These are phyloP conservation scores for Sarcophaga carnaria DNA, from an alignment of 2,888 invertebrate genomes.

Conservation along the genomic window DNA sequence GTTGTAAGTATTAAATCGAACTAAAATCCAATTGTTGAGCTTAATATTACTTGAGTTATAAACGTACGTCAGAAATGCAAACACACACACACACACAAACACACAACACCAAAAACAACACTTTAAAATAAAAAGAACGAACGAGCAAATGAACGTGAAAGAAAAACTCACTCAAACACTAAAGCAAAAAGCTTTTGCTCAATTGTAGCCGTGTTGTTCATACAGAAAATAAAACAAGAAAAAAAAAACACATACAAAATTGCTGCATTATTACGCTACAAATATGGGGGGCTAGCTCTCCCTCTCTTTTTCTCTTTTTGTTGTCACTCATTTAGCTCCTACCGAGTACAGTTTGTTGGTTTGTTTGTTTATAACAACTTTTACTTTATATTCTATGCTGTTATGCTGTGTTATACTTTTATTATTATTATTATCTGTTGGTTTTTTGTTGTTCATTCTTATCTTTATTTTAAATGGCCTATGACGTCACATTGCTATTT, in stretches of 20 bases:
- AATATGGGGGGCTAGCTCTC: neutral
- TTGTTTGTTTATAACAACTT: slow-evolving; percentile 47
- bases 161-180: slow-evolving; percentile 4
- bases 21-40: slow-evolving; percentile 68
- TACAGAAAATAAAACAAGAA: too few relatives aligned
- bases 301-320: neutral
- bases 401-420: slow-evolving; percentile 9
- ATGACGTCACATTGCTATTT: slow-evolving; percentile 52
- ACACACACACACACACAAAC: slow-evolving; percentile 21
- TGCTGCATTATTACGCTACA: neutral
- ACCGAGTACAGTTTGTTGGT: slow-evolving; percentile 30
- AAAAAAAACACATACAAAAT: neutral
- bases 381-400: slow-evolving; percentile 55
- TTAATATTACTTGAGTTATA: slow-evolving; percentile 61
- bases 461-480: slow-evolving; percentile 20
- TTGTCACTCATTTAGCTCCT: neutral
- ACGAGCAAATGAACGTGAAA: neutral
- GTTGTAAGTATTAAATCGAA: slow-evolving; percentile 69
- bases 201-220: neutral
- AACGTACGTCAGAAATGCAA: slow-evolving; percentile 39
- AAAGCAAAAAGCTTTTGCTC: neutral
- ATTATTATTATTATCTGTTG: neutral
- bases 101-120: slow-evolving; percentile 7
- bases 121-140: slow-evolving; percentile 22
- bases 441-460: neutral